These are phyloP conservation scores for Holotrichia oblita DNA, from an alignment of 1,140 invertebrate genomes.

Conservation along the genomic window DNA sequence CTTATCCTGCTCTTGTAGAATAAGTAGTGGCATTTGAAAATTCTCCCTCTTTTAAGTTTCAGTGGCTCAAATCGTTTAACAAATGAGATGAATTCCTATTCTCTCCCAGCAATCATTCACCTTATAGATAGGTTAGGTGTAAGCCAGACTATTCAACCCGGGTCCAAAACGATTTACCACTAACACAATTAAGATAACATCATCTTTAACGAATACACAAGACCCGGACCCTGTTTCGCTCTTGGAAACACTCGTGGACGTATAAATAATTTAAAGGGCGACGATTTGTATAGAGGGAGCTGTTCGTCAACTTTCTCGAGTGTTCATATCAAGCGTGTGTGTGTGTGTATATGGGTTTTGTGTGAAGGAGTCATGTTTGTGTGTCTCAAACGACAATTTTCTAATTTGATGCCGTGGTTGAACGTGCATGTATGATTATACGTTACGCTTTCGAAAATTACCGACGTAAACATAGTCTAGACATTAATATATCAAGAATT, in stretches of 20 bases:
- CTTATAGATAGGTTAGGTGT: neutral
- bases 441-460: constrained; percentile 16
- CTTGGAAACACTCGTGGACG: neutral
- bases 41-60: neutral
- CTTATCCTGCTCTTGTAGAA: neutral
- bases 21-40: neutral
- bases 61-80: neutral
- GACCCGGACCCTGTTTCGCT: neutral
- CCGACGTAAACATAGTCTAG: constrained; percentile 7
- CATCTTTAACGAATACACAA: neutral
- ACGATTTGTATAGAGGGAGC: no score
- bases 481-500: constrained; percentile 14
- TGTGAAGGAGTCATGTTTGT: neutral
- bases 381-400: constrained; percentile 11
- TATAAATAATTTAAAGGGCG: neutral
- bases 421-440: constrained; percentile 3
- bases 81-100: neutral
- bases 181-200: constrained; percentile 9
- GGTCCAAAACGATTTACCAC: constrained; percentile 3
- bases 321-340: no score
- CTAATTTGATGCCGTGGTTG: neutral
- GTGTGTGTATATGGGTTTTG: neutral
- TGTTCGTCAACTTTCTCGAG: no score
- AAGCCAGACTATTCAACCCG: neutral
- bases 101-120: neutral